Evolutionary conservation across 2,888 invertebrate genomes (phyloP).

Genomic region (Lasioglossum morio): DNA sequence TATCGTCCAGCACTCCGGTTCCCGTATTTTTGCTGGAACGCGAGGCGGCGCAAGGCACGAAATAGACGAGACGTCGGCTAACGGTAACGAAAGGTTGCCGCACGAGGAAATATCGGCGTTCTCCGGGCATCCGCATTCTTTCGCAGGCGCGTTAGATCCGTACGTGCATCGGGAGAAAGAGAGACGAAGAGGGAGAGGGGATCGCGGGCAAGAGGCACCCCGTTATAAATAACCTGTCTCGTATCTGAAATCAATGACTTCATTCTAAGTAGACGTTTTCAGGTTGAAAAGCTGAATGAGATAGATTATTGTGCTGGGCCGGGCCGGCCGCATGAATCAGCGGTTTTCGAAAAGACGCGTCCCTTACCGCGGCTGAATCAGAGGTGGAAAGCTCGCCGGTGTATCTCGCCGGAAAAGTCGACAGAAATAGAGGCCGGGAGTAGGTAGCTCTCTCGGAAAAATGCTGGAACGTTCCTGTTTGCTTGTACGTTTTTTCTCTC

Average conservation of each 20-base stretch:
- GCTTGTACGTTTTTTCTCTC: background rate
- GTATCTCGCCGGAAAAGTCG: background rate
- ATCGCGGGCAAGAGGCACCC: slow-evolving; percentile 1
- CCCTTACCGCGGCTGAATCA: background rate
- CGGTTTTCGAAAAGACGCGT: background rate
- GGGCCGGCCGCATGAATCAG: slow-evolving; percentile 19
- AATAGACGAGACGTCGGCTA: background rate
- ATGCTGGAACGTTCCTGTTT: background rate
- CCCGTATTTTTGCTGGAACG: background rate
- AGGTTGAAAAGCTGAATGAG: slow-evolving; percentile 36
- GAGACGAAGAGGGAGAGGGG: background rate
- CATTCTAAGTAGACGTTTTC: slow-evolving; percentile 25
- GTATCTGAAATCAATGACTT: slow-evolving; percentile 51
- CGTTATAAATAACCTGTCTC: slow-evolving; percentile 45
- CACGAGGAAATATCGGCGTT: slow-evolving; percentile 7
- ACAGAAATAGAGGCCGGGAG: background rate
- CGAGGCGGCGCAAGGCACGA: background rate
- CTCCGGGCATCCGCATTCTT: slow-evolving; percentile 18
- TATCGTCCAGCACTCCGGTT: background rate
- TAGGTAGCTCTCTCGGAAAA: background rate
- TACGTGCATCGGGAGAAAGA: background rate
- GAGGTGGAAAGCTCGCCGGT: background rate
- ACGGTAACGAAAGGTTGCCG: slow-evolving; percentile 10
- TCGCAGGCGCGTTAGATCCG: slow-evolving; percentile 9
- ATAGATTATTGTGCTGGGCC: slow-evolving; percentile 36